Evolutionary conservation across 2,797 vertebrate species (phyloP), one percentile per base, ranked within the genome.

Genomic region (Hydrophis major): DNA sequence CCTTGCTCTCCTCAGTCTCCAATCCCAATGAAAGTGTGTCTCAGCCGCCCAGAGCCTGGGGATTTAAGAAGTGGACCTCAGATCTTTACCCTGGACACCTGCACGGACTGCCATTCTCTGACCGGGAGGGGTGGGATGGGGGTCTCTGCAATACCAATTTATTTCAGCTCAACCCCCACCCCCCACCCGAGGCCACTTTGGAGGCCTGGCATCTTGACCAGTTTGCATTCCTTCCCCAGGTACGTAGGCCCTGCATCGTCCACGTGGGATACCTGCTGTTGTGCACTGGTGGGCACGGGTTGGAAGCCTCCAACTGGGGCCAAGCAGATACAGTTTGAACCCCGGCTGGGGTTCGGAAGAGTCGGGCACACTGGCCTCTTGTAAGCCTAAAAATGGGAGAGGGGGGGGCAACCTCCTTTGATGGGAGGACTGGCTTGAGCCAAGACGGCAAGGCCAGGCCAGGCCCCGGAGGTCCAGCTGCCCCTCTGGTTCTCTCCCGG

Each of bases 211-310:
- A 4, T 14, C 16, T 47, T 37, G 56, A 92, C 18, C n/a, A 1
- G 66, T 0, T 55, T 74, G 42, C 28, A 0, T 90, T 91, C 28
- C 86, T 28, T 89, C 47, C 25, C 0, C 91, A 94, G 93, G 91
- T 92, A 86, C 93, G 83, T 94, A 94, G 93, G 59, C 93, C 93
- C 93, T 91, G 87, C 87, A 93, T 93, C 1, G 63, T 89, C 92
- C 60, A 87, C 20, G 94, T 89, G 88, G 94, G 92, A 32, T 91
- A 94, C 88, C 88, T 94, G 61, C 92, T 93, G 37, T 88, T 94
- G n/a, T 94, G 94, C 18, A 87, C 92, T 2, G 88, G 90, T 6
- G 78, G 94, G n/a, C 56, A 78, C 0, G 32, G 57, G 6, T 74
- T 27, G 47, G 94, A 86, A 13, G 92, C 12, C 60, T n/a, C 92